Percentiles rank a stretch among this genome's conserved stretches.
Evolutionary conservation across 2,888 invertebrate species (phyloP).

Genomic region (Tortricodes alternella): DNA sequence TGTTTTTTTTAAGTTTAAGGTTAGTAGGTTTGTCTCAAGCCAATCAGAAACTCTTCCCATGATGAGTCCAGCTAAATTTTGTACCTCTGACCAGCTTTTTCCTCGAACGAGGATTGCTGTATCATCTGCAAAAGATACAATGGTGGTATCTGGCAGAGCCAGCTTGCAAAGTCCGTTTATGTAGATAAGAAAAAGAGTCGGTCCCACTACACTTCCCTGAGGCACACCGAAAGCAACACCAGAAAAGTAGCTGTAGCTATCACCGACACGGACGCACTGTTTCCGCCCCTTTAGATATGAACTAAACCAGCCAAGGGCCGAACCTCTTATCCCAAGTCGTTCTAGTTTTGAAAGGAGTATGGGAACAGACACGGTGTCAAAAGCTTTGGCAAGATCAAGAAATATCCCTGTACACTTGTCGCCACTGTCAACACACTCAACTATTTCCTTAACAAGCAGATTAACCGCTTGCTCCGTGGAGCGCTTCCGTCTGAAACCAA

Average conservation of each 20-base stretch:
- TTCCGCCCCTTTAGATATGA: background rate
- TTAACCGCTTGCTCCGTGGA: background rate
- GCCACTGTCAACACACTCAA: too few species aligned
- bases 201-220: background rate
- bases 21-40: background rate
- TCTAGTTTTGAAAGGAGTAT: background rate
- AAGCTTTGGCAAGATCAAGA: background rate
- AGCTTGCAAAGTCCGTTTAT: background rate
- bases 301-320: background rate
- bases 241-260: background rate
- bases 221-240: background rate
- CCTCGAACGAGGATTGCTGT: background rate
- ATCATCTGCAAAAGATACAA: background rate
- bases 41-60: background rate
- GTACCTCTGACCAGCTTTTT: background rate
- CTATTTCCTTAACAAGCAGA: background rate
- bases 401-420: background rate
- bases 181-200: background rate
- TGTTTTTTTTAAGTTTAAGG: too few species aligned
- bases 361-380: too few species aligned
- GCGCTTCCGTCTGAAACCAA: too few species aligned
- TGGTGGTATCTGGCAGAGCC: background rate
- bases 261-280: background rate
- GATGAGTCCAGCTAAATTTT: background rate
- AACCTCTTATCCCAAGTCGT: background rate